Evolutionary conservation across 2,113 vertebrate genomes (phyloP), one percentile per base, ranked within the genome.

Genomic region (Anarrhichthys ocellatus): DNA sequence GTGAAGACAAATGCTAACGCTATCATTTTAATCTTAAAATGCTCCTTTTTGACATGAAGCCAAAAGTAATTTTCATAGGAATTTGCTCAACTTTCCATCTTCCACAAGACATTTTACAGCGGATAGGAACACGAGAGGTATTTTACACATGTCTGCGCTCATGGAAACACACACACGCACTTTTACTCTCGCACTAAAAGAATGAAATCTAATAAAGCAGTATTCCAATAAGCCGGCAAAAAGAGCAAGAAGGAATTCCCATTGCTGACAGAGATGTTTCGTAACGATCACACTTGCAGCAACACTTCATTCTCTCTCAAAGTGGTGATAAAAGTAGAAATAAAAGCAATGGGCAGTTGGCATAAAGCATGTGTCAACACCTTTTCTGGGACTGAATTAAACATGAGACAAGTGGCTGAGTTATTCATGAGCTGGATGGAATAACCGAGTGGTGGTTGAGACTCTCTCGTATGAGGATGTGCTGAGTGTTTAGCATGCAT

Each of bases 341-440:
- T 92, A 87, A 86, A 88, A 69, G 81, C 77, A 62, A 81, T 6
- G 71, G 79, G 82, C 82, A 81, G 64, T 74, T 69, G 70, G 83
- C 62, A 67, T 79, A 64, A 80, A 81, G 85, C 66, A 20, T 62
- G 78, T 79, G 92, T 90, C 86, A 85, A 90, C 88, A 88, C 86
- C 81, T 91, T 92, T 81, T 81, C 64, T 32, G 48, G 18, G 40
- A 2, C 61, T 89, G 85, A 92, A 92, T 92, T 81, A 93, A 92
- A 90, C 81, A 92, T 87, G 90, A 92, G 91, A 59, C 68, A 67
- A 72, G 71, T 7, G 59, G 34, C 73, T 90, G 83, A 86, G 84
- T 93, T 84, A 92, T 93, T 93, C 86, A 93, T 91, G 88, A 93
- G 86, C 61, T 38, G 40, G 76, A 61, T 36, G 85, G 62, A 64